These are phyloP conservation scores for Metridium senile DNA, from an alignment of 92 coral and sea anemone genomes.

Conservation along the genomic window DNA sequence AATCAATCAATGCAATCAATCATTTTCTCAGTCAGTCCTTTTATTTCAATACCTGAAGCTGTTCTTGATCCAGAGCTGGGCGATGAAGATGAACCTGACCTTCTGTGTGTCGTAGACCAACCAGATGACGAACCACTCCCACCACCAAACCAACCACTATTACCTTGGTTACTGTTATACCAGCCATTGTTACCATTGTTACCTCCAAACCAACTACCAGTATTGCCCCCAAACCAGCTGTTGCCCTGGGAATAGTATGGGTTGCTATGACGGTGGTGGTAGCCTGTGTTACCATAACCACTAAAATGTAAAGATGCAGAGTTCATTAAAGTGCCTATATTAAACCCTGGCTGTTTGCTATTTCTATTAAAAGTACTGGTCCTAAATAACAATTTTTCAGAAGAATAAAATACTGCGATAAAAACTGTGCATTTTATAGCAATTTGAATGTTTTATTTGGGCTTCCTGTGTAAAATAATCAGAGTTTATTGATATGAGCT, in stretches of 20 bases:
- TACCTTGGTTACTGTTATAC: conserved; percentile 14
- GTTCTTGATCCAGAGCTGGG: conserved; percentile 55
- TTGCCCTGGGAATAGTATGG: conserved; percentile 16
- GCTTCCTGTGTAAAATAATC: too few relatives aligned
- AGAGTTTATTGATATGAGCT: too few relatives aligned
- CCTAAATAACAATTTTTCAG: too few relatives aligned
- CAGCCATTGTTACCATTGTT: conserved; percentile 14
- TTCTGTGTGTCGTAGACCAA: conserved; percentile 56
- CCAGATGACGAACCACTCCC: conserved; percentile 41
- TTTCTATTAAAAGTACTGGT: too few relatives aligned
- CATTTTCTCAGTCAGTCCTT: background rate
- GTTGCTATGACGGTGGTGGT: conserved; percentile 14
- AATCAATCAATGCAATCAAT: too few relatives aligned
- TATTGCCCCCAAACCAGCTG: conserved; percentile 27
- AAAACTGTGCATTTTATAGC: too few relatives aligned
- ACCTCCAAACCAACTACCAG: conserved; percentile 38
- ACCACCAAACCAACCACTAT: conserved; percentile 21
- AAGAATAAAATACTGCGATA: too few relatives aligned
- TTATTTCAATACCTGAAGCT: conserved; percentile 41
- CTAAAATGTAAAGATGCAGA: background rate
- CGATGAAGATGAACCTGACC: conserved; percentile 41
- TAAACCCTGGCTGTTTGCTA: too few relatives aligned
- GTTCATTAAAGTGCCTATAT: too few relatives aligned
- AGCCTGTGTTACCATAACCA: conserved; percentile 24
- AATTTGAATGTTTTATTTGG: too few relatives aligned